Conservation (phyloP, 2,888 invertebrate genomes). For the Euphydryas editha region DNA sequence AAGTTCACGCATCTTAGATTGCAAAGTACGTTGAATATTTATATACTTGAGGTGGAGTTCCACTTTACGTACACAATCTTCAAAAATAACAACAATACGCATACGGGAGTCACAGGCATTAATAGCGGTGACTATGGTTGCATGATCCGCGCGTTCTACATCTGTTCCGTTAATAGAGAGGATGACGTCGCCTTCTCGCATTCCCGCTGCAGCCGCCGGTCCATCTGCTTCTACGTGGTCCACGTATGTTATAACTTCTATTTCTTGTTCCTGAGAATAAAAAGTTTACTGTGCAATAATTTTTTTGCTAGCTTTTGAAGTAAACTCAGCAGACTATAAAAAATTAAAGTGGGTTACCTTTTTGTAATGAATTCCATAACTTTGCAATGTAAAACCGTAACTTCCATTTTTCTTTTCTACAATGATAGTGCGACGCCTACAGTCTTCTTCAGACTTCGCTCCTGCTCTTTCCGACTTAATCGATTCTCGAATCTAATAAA, state of each 20-base stretch:
- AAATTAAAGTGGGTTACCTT: slow-evolving; percentile 67
- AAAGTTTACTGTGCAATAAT: slow-evolving; percentile 7
- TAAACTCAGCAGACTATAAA: background rate
- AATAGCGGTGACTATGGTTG: slow-evolving; percentile 95
- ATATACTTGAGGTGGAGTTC: slow-evolving; percentile 97
- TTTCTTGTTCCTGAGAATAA: slow-evolving; percentile 89
- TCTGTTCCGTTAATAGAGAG: slow-evolving; percentile 97
- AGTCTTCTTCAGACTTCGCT: slow-evolving; percentile 88
- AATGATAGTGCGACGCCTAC: slow-evolving; percentile 94
- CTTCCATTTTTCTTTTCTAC: slow-evolving; percentile 95
- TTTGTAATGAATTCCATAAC: slow-evolving; percentile 98
- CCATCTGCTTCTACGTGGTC: slow-evolving; percentile 97
- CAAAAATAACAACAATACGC: slow-evolving; percentile 98
- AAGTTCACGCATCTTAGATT: slow-evolving; percentile 92
- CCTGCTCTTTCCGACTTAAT: slow-evolving; percentile 67
- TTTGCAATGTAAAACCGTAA: slow-evolving; percentile 98
- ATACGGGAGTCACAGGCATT: slow-evolving; percentile 94
- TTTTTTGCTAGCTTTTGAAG: background rate
- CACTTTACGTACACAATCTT: slow-evolving; percentile 97
- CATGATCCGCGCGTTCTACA: slow-evolving; percentile 97
- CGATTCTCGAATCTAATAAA: slow-evolving; percentile 68
- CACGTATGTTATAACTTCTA: slow-evolving; percentile 98
- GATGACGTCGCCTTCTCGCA: slow-evolving; percentile 98
- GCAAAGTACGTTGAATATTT: slow-evolving; percentile 92
- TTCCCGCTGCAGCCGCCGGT: slow-evolving; percentile 95